Evolutionary conservation across 2,888 invertebrate genomes (phyloP).

Genomic region (Crematogaster levior): DNA sequence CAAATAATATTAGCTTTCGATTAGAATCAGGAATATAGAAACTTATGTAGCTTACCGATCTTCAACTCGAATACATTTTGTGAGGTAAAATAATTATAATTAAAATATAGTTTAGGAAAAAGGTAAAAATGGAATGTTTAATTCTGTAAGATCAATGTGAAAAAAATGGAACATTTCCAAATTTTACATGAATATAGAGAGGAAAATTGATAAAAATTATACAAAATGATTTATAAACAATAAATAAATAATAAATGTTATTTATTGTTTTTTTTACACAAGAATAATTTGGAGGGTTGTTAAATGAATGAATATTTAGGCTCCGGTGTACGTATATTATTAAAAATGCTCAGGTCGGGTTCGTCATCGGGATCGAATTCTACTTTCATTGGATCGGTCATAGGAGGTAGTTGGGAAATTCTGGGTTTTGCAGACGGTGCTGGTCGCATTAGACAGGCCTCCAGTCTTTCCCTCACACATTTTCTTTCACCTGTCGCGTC

Average conservation of each 20-base stretch:
- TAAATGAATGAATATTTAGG: constrained; percentile 57
- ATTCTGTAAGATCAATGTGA: neutral
- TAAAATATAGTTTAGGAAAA: neutral
- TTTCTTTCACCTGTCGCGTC: constrained; percentile 73
- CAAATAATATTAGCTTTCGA: neutral
- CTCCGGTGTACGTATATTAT: constrained; percentile 72
- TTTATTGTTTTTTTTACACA: neutral
- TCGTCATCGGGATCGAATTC: constrained; percentile 80
- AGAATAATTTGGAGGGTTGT: neutral
- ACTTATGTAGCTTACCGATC: neutral
- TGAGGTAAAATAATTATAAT: neutral
- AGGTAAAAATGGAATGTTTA: constrained; percentile 6
- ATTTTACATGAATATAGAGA: neutral
- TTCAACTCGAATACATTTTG: neutral
- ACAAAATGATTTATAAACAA: too few relatives aligned
- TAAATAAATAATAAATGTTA: too few relatives aligned
- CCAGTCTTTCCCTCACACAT: constrained; percentile 73
- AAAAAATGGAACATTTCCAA: neutral
- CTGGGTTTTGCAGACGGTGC: constrained; percentile 70
- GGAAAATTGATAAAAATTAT: neutral
- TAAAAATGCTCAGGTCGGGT: constrained; percentile 66
- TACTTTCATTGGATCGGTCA: constrained; percentile 68
- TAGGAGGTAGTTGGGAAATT: constrained; percentile 57
- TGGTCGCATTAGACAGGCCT: constrained; percentile 75
- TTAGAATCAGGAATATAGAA: neutral